phyloP scores from a whole-genome alignment of 2,888 invertebrate genomes.

The Mayetiola destructor region DNA sequence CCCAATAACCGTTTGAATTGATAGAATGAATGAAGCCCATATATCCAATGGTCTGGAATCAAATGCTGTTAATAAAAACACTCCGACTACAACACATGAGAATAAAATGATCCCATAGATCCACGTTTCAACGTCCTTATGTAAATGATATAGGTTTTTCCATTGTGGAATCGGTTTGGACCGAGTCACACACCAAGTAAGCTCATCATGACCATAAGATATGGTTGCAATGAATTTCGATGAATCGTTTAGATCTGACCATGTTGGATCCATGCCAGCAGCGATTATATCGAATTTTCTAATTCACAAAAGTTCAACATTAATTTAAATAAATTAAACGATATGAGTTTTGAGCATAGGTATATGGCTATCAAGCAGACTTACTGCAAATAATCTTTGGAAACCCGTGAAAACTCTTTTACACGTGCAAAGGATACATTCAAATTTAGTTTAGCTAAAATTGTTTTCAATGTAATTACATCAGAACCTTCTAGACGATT shows the following conservation, averaged over 20 bases:
- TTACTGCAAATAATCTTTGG: background rate
- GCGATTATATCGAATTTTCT: background rate
- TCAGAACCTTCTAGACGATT: no score
- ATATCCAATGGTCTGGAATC: background rate
- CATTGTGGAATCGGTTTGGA: constrained; percentile 26
- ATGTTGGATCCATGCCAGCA: background rate
- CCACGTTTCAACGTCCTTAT: background rate
- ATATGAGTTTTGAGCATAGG: background rate
- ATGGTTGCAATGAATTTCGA: background rate
- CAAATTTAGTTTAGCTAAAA: background rate
- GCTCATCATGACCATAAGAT: constrained; percentile 32
- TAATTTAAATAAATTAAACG: background rate
- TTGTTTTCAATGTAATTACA: no score
- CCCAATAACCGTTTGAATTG: background rate
- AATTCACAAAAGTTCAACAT: background rate
- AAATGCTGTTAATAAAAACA: background rate
- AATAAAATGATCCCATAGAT: background rate
- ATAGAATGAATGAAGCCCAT: background rate
- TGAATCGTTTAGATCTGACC: background rate
- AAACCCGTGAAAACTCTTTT: background rate
- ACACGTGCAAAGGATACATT: background rate
- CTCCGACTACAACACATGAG: background rate
- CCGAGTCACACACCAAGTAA: constrained; percentile 33
- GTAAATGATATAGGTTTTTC: constrained; percentile 24
- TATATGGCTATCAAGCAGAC: no score